These are phyloP conservation scores for Drosophila athabasca DNA, from an alignment of 1,140 invertebrate genomes.

Conservation along the genomic window DNA sequence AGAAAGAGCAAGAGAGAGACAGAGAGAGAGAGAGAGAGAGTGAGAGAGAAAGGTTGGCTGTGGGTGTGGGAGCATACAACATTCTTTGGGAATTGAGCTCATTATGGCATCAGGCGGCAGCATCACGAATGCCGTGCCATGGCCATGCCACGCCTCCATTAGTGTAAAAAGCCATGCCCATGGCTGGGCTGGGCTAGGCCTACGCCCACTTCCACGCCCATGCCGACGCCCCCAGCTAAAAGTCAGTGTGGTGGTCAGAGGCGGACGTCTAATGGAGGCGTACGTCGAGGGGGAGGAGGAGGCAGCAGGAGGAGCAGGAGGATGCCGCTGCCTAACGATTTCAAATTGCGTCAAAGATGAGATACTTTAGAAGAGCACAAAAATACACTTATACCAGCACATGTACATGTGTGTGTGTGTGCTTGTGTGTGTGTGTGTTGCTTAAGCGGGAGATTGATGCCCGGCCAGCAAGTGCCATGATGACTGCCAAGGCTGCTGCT, in stretches of 20 bases:
- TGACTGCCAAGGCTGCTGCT: constrained; percentile 39
- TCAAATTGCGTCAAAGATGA: constrained; percentile 70
- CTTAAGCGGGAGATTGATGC: constrained; percentile 71
- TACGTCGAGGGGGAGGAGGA: constrained; percentile 19
- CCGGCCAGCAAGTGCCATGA: constrained; percentile 51
- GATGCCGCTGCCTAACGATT: constrained; percentile 59
- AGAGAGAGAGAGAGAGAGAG: neutral
- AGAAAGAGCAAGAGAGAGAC: too few relatives aligned
- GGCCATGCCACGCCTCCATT: constrained; percentile 69
- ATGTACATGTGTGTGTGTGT: constrained; percentile 14
- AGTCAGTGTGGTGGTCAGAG: constrained; percentile 40
- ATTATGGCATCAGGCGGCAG: constrained; percentile 68
- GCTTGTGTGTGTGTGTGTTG: constrained; percentile 25
- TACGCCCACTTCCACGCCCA: constrained; percentile 28
- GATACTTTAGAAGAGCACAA: constrained; percentile 42
- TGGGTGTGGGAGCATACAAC: constrained; percentile 36
- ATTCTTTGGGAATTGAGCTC: constrained; percentile 81
- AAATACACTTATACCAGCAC: neutral
- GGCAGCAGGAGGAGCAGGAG: constrained; percentile 14
- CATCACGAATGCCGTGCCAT: constrained; percentile 34
- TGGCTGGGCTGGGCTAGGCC: constrained; percentile 25
- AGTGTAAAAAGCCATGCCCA: constrained; percentile 72
- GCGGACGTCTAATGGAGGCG: constrained; percentile 32
- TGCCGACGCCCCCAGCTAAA: constrained; percentile 19
- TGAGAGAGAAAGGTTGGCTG: neutral